Conservation (phyloP, 2,888 invertebrate species). For the Rotaria sp. region DNA sequence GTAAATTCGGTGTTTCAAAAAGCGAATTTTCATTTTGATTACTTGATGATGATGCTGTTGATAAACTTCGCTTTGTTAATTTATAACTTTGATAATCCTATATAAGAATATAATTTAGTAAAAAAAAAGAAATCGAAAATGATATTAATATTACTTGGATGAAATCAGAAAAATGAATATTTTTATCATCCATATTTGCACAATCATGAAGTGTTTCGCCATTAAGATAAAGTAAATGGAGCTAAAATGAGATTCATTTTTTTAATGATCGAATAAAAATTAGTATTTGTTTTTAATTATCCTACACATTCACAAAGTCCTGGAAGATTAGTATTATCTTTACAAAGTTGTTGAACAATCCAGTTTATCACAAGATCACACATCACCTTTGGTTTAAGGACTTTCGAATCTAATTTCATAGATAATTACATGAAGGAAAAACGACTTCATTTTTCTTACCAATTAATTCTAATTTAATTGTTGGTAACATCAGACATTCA, state of each 20-base stretch:
- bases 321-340: neutral
- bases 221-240: conserved; percentile 34
- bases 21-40: neutral
- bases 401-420: neutral
- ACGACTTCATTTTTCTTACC: neutral
- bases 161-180: conserved; percentile 32
- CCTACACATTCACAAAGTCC: conserved; percentile 8
- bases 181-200: conserved; percentile 34
- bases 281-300: neutral
- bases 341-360: neutral
- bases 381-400: neutral
- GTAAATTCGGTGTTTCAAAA: neutral
- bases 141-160: conserved; percentile 3
- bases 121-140: neutral
- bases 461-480: conserved; percentile 16
- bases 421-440: neutral
- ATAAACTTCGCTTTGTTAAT: neutral
- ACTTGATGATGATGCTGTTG: neutral
- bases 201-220: conserved; percentile 36
- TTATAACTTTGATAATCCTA: conserved; percentile 28
- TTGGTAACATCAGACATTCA: neutral
- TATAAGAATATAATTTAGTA: neutral
- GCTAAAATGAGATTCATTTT: neutral
- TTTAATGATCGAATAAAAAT: neutral
- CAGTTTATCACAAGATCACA: neutral